phyloP scores from a whole-genome alignment of 2,797 vertebrate species.

The Borostomias antarcticus region DNA sequence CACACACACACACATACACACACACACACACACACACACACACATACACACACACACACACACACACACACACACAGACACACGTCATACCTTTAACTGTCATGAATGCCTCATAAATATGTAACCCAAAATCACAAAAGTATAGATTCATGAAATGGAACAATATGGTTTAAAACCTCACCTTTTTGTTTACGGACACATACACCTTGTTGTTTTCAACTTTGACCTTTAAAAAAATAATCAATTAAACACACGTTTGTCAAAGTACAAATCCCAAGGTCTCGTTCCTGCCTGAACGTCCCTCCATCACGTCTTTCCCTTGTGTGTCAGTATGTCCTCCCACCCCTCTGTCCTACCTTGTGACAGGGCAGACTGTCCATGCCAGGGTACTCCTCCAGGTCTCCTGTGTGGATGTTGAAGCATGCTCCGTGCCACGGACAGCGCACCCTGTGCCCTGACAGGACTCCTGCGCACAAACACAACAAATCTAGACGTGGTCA shows the following conservation, averaged over 20 bases:
- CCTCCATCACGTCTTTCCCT: background rate
- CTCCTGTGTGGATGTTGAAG: conserved; percentile 81
- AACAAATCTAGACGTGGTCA: background rate
- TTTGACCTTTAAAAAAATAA: conserved; percentile 72
- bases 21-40: too few species aligned
- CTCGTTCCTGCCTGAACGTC: background rate
- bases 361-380: conserved; percentile 82
- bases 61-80: too few species aligned
- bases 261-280: background rate
- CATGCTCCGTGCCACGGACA: conserved; percentile 88
- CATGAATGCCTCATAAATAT: background rate
- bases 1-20: too few species aligned
- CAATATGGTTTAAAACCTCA: conserved; percentile 49
- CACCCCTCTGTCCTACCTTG: conserved; percentile 67
- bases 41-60: too few species aligned
- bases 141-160: background rate
- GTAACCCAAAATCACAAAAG: too few species aligned
- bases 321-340: background rate
- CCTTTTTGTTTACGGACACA: conserved; percentile 79
- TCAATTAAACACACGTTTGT: background rate
- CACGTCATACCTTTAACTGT: background rate
- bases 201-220: conserved; percentile 80
- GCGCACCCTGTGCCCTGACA: conserved; percentile 76
- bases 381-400: conserved; percentile 86
- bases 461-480: conserved; percentile 61